Conservation (phyloP, 2,888 invertebrate species). For the Drosophila austrosaltans region DNA sequence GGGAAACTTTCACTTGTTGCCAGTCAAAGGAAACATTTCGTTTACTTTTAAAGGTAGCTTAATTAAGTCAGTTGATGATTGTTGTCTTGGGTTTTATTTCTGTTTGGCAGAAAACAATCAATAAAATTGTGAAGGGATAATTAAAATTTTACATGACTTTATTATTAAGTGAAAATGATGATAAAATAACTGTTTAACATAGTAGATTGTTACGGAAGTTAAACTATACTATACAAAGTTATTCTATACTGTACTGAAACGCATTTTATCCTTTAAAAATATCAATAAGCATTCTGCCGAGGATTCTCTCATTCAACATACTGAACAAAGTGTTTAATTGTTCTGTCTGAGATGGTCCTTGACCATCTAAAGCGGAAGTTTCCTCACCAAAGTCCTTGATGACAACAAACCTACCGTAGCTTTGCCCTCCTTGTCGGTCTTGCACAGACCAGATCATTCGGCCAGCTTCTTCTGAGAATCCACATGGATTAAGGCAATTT, state of each 20-base stretch:
- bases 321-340: conserved; percentile 84
- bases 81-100: neutral
- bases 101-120: too few species aligned
- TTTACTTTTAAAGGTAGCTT: neutral
- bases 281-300: too few species aligned
- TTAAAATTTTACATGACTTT: too few species aligned
- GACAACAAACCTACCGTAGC: conserved; percentile 96
- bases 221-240: too few species aligned
- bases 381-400: conserved; percentile 99
- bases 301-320: conserved; percentile 71
- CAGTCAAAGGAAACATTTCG: neutral
- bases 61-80: neutral
- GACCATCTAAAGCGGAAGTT: conserved; percentile 95
- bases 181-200: too few species aligned
- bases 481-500: conserved; percentile 96
- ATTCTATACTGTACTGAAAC: too few species aligned
- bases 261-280: too few species aligned
- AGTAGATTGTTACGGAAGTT: too few species aligned
- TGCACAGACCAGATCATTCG: conserved; percentile 99
- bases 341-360: conserved; percentile 96
- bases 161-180: too few species aligned
- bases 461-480: conserved; percentile 99
- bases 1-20: conserved; percentile 63
- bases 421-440: conserved; percentile 99
- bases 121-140: too few species aligned